Evolutionary conservation across 2,113 vertebrate genomes (phyloP), one percentile per base, ranked within the genome.

Genomic region (Redunca redunca): DNA sequence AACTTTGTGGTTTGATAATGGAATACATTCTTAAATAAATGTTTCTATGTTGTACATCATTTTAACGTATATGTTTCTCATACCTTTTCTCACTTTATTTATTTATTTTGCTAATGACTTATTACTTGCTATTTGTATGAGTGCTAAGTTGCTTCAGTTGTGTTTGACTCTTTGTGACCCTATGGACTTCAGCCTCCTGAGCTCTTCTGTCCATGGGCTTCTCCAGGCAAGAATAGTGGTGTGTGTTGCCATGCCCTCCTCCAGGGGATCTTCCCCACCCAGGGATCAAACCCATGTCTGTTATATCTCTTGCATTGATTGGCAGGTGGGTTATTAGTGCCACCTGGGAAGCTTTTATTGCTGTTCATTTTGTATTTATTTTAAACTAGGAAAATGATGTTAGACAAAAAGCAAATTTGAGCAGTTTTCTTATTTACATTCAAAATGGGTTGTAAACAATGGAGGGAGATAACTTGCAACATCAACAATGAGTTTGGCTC

Each of bases 401-500:
- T 71, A 36, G 19, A 71, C n/a, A 71, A 36, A 71, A 71, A 71
- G n/a, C 19, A 71, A 71, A 71, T 36, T 71, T 71, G n/a, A 71
- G 17, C n/a, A 71, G 1, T 36, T 36, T 71, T 36, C n/a, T 71
- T 36, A 71, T 36, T 12, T 71, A 5, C n/a, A 71, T 71, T 71
- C 19, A 71, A 71, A 36, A 23, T 36, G 64, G 33, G 4, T 71
- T 0, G 0, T 71, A 71, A 36, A 36, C n/a, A 71, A 2, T 36
- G 9, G 64, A 71, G n/a, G 64, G n/a, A 71, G n/a, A 71, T 71
- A 23, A 36, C n/a, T 71, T 23, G 9, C 19, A 36, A 71, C n/a
- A 71, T 6, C 9, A 71, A 12, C n/a, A 23, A 10, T n/a, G 64
- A 36, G 5, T 36, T 23, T 71, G n/a, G 19, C n/a, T 5, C 64